phyloP scores from a whole-genome alignment of 2,797 vertebrate genomes.

The Cynopterus sphinx region DNA sequence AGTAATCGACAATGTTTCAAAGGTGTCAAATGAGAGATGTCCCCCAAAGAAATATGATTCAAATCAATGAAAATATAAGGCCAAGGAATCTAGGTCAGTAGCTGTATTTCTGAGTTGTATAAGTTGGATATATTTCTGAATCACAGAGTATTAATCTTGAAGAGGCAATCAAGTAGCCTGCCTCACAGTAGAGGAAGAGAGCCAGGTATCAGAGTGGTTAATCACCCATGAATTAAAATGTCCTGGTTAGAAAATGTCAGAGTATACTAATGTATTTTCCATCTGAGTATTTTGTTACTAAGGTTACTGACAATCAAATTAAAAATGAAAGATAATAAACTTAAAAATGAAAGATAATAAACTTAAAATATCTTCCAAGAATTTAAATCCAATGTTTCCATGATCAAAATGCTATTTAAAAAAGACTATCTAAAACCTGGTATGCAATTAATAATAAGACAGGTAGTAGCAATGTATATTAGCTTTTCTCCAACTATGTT shows the following conservation, averaged over 20 bases:
- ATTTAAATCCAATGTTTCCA: not conserved
- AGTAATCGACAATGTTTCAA: not conserved
- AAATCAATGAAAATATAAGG: constrained; percentile 33
- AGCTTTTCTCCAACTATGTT: not conserved
- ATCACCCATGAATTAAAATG: not conserved
- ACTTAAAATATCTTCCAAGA: not conserved
- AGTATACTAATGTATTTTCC: not conserved
- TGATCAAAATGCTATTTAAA: not conserved
- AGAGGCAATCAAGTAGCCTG: not conserved
- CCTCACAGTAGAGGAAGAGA: not conserved
- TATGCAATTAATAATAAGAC: not conserved
- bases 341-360: constrained; percentile 32
- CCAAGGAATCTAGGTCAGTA: constrained; percentile 52
- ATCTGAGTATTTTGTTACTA: not conserved
- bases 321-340: constrained; percentile 17
- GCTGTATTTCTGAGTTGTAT: constrained; percentile 40
- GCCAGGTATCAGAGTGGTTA: not conserved
- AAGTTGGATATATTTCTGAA: constrained; percentile 30
- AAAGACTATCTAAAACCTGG: not conserved
- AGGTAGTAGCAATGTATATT: not conserved
- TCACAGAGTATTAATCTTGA: not conserved
- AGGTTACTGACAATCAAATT: not conserved
- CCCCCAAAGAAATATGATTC: not conserved
- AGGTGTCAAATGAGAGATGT: not conserved
- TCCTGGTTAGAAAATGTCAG: not conserved